A percentile compares a stretch with the other conserved stretches of the same genome.
Conservation (phyloP, 1,140 invertebrate species). For the Campoletis sonorensis region DNA sequence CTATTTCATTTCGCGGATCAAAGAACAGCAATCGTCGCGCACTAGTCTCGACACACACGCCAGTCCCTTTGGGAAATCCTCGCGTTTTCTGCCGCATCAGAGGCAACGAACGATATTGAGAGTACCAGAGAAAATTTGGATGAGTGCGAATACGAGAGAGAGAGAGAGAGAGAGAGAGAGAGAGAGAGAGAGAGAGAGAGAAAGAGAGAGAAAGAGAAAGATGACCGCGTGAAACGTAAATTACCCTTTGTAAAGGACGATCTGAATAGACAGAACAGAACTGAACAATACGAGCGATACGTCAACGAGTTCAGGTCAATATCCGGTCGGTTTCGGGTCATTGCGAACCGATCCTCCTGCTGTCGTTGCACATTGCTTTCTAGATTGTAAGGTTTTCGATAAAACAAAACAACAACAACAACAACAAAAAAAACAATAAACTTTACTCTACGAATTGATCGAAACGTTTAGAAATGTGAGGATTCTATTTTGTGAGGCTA, state of each 20-base stretch:
- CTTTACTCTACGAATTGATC: too few relatives aligned
- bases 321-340: slow-evolving; percentile 54
- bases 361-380: neutral
- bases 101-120: slow-evolving; percentile 38
- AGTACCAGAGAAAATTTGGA: neutral
- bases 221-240: slow-evolving; percentile 58
- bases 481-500: too few relatives aligned
- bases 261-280: slow-evolving; percentile 57
- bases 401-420: too few relatives aligned
- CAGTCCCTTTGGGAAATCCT: slow-evolving; percentile 41
- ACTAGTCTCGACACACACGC: slow-evolving; percentile 4
- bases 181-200: neutral
- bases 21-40: slow-evolving; percentile 49
- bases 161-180: neutral
- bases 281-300: slow-evolving; percentile 63
- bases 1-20: slow-evolving; percentile 41
- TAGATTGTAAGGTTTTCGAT: slow-evolving; percentile 1
- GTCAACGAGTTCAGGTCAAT: slow-evolving; percentile 61
- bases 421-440: slow-evolving; percentile 17
- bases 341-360: slow-evolving; percentile 17
- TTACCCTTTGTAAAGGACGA: slow-evolving; percentile 56
- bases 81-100: slow-evolving; percentile 35
- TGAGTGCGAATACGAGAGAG: neutral
- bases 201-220: slow-evolving; percentile 6
- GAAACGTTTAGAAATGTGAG: too few relatives aligned